A percentile compares a stretch with the other conserved stretches of the same genome.
phyloP scores from a whole-genome alignment of 2,888 invertebrate species.

The Melanotus villosus region DNA sequence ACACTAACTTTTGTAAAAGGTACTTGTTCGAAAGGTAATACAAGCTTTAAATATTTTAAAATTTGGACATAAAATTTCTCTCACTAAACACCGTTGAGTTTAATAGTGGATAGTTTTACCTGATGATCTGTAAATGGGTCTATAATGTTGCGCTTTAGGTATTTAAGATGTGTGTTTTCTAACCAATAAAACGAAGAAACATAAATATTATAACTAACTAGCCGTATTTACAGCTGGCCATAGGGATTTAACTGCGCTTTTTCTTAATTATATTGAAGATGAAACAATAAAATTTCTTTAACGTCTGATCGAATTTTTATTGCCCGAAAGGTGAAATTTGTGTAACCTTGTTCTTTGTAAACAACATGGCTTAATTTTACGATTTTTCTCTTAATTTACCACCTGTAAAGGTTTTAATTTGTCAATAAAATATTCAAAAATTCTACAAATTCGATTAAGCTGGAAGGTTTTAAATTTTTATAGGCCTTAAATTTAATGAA shows the following conservation, averaged over 20 bases:
- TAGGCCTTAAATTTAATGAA: conserved; percentile 5
- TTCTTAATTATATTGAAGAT: not conserved
- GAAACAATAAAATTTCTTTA: not conserved
- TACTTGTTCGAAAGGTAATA: too few relatives aligned
- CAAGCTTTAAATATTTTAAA: too few relatives aligned
- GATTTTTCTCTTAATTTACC: conserved; percentile 2
- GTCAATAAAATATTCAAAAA: not conserved
- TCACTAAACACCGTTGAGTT: too few relatives aligned
- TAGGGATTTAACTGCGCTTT: not conserved
- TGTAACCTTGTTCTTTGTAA: not conserved
- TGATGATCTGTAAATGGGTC: not conserved
- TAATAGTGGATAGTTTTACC: too few relatives aligned
- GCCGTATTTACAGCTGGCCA: not conserved
- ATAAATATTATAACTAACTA: conserved; percentile 1
- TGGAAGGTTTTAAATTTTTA: conserved; percentile 1
- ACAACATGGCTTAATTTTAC: not conserved
- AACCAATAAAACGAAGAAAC: not conserved
- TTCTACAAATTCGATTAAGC: conserved; percentile 11
- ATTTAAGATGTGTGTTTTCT: not conserved
- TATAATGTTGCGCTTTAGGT: not conserved
- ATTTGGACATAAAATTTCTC: too few relatives aligned
- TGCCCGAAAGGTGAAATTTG: not conserved
- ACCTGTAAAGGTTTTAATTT: conserved; percentile 9
- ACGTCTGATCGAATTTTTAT: too few relatives aligned
- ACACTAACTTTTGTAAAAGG: too few relatives aligned